Evolutionary conservation across 2,888 invertebrate genomes (phyloP), one percentile per base, ranked within the genome.

Genomic region (Nomada fucata): DNA sequence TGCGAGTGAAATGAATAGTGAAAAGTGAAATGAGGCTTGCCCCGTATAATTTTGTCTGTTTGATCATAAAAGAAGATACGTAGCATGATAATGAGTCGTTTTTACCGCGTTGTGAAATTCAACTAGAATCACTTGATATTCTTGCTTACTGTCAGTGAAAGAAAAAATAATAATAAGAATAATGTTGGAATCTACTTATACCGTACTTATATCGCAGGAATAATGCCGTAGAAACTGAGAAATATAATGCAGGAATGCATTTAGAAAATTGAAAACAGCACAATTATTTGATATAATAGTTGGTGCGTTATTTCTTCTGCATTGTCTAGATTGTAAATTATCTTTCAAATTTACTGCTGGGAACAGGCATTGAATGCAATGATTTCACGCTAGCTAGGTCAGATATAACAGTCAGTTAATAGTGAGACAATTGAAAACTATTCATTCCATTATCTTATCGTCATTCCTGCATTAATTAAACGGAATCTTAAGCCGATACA

Each of bases 401-500:
- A 57, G 44, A 59, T 63, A 79, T 79, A 70, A 29, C 53, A 36
- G 29, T 11, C 69, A 77, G 47, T 47, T 47, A 47, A 47, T 60
- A 67, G 36, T 18, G 42, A 47, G 15, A 59, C 73, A 73, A 74
- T 70, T 42, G 59, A 50, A 53, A 63, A 71, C 63, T 68, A 81
- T 81, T 67, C 36, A 64, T 71, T 61, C 44, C 36, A 44, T 76
- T 83, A 83, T 83, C 83, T 83, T 75, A 83, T 83, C 79, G 36
- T 18, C 53, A 60, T 79, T 75, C 71, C 68, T 69, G 70, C 83
- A 83, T 83, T 83, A 83, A 83, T 83, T 79, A 69, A 26, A 52
- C 53, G 67, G 47, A 50, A 67, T 77, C 57, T 47, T 60, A 36
- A 60, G 23, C 59, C 36, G 55, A 60, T 50, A 44, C 59, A 47